These are phyloP conservation scores for Corynorhinus townsendii DNA, from an alignment of 2,113 vertebrate genomes.

Conservation along the genomic window DNA sequence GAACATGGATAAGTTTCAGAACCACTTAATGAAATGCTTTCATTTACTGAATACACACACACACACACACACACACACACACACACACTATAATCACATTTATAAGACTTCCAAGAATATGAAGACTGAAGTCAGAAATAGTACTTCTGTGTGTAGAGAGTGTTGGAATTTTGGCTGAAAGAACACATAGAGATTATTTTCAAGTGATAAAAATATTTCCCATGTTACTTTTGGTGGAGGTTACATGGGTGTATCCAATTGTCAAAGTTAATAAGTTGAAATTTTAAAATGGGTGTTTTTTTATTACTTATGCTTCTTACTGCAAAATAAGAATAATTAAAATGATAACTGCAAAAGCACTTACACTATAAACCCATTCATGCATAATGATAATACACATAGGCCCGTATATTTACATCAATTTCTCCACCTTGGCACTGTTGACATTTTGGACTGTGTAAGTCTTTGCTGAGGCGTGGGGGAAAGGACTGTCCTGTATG, in stretches of 20 bases:
- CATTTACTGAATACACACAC: neutral
- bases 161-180: neutral
- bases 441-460: neutral
- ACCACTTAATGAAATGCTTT: neutral
- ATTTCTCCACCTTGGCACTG: neutral
- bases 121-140: neutral
- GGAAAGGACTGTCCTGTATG: neutral
- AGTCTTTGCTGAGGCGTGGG: neutral
- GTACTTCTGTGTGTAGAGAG: neutral
- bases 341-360: neutral
- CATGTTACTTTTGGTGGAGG: neutral
- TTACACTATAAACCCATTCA: neutral
- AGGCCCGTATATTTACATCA: neutral
- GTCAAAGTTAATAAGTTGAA: neutral
- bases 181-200: neutral
- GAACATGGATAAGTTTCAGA: neutral
- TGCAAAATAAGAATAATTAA: neutral
- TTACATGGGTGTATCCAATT: neutral
- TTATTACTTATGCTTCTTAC: neutral
- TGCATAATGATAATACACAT: neutral
- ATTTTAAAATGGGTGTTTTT: neutral
- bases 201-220: neutral
- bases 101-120: neutral
- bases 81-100: neutral
- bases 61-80: neutral